These are phyloP conservation scores for Plagodis dolabraria DNA, from an alignment of 2,888 invertebrate species.

Conservation along the genomic window DNA sequence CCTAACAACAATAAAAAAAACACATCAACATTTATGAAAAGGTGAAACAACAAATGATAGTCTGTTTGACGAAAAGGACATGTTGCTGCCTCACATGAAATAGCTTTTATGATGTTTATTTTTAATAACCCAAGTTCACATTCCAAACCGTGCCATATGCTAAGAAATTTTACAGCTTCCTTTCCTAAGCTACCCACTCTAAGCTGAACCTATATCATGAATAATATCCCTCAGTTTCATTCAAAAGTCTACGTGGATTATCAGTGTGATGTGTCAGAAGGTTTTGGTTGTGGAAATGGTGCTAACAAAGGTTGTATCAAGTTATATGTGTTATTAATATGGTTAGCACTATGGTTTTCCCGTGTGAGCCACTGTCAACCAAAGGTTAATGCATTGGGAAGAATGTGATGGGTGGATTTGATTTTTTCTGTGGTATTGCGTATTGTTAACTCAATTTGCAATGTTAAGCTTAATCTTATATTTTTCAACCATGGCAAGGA, in stretches of 20 bases:
- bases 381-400: conserved; percentile 35
- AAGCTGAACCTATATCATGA: conserved; percentile 34
- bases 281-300: conserved; percentile 41
- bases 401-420: conserved; percentile 38
- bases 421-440: not conserved
- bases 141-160: conserved; percentile 24
- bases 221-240: conserved; percentile 2
- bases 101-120: conserved; percentile 1
- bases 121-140: conserved; percentile 23
- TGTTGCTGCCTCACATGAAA: conserved; percentile 5
- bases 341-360: conserved; percentile 71
- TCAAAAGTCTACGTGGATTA: not conserved
- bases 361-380: conserved; percentile 65
- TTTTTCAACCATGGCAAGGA: too few relatives aligned
- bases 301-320: conserved; percentile 62
- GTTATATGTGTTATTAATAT: conserved; percentile 68
- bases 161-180: conserved; percentile 32
- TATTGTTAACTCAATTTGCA: not conserved
- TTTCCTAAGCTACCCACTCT: conserved; percentile 37
- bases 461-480: too few relatives aligned
- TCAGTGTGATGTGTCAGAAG: conserved; percentile 18
- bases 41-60: too few relatives aligned
- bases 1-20: too few relatives aligned
- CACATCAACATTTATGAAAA: too few relatives aligned
- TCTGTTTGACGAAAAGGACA: too few relatives aligned